phyloP scores from a whole-genome alignment of 2,797 vertebrate genomes.

The Echeneis naucrates region DNA sequence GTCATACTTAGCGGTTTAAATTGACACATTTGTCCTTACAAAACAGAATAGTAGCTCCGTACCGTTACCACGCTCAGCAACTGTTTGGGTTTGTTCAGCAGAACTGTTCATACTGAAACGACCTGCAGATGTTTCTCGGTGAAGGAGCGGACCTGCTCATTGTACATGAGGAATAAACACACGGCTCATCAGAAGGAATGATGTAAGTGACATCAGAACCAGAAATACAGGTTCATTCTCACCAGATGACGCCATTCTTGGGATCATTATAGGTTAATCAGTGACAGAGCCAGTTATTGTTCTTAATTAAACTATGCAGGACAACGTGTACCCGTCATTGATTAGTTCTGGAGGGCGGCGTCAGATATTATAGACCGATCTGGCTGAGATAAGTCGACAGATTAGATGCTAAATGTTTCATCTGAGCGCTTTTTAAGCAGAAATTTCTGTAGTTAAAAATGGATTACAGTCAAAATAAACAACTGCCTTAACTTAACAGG shows the following conservation, averaged over 20 bases:
- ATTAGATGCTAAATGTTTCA: too few relatives aligned
- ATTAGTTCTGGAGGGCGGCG: neutral
- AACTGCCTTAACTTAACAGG: too few relatives aligned
- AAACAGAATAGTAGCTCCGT: neutral
- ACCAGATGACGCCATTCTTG: constrained; percentile 15
- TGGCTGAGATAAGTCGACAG: too few relatives aligned
- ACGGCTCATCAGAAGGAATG: neutral
- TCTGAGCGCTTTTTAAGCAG: too few relatives aligned
- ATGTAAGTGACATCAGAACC: constrained; percentile 58
- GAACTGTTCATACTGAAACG: too few relatives aligned
- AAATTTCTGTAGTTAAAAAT: too few relatives aligned
- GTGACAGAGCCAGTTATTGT: constrained; percentile 18
- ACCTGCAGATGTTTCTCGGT: too few relatives aligned
- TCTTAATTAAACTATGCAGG: constrained; percentile 4
- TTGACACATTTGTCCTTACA: neutral
- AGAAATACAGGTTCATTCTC: constrained; percentile 23
- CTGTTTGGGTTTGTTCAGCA: too few relatives aligned
- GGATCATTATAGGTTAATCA: constrained; percentile 45
- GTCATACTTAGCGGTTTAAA: neutral
- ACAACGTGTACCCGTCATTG: too few relatives aligned
- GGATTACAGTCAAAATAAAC: neutral
- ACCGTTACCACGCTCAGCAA: too few relatives aligned
- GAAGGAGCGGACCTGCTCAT: too few relatives aligned
- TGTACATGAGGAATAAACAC: constrained; percentile 33
- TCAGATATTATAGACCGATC: neutral